Evolutionary conservation across 2,113 vertebrate species (phyloP).

Genomic region (Sylvia atricapilla): DNA sequence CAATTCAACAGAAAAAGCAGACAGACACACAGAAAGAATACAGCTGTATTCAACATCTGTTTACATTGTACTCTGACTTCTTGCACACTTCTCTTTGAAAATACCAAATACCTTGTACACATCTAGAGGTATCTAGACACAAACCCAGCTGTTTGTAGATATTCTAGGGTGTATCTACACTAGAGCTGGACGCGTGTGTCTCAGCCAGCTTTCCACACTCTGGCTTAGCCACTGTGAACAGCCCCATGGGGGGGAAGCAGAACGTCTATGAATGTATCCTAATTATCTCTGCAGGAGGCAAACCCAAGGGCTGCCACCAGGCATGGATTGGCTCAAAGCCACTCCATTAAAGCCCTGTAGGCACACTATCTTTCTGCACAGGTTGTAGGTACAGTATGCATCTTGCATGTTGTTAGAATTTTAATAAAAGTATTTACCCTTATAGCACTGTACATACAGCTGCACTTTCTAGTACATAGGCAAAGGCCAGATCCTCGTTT

Average conservation of each 20-base stretch:
- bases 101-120: not conserved
- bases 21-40: not conserved
- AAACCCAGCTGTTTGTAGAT: not conserved
- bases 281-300: not conserved
- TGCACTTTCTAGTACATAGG: not conserved
- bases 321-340: not conserved
- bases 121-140: not conserved
- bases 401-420: not conserved
- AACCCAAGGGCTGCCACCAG: not conserved
- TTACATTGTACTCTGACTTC: not conserved
- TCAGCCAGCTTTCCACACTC: not conserved
- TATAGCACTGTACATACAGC: not conserved
- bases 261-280: accelerated
- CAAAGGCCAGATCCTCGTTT: not conserved
- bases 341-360: not conserved
- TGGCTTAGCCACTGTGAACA: not conserved
- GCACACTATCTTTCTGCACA: not conserved
- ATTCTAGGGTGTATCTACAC: not conserved
- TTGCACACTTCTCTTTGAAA: not conserved
- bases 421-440: not conserved
- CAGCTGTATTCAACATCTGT: not conserved
- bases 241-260: not conserved
- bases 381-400: not conserved
- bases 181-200: not conserved
- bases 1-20: not conserved